These are phyloP conservation scores for Coilia nasus DNA, from an alignment of 2,797 vertebrate genomes.

Conservation along the genomic window DNA sequence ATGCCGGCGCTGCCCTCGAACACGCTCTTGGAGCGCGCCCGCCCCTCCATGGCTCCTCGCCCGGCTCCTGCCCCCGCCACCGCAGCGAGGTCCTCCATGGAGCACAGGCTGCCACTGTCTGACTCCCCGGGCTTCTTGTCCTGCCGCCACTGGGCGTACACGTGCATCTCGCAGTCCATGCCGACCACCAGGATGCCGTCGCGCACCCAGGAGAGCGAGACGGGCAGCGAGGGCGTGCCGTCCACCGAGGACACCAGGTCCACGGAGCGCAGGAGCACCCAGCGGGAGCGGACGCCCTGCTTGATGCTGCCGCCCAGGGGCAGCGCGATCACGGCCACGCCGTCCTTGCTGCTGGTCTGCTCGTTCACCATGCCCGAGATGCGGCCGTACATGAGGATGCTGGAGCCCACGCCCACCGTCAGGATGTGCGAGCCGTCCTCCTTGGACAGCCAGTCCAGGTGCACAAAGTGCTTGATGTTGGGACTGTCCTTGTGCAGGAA, in stretches of 20 bases:
- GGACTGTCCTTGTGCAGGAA: conserved; percentile 90
- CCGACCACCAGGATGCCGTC: conserved; percentile 97
- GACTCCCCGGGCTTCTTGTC: conserved; percentile 81
- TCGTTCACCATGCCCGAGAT: conserved; percentile 95
- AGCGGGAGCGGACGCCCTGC: conserved; percentile 94
- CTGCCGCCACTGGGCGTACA: conserved; percentile 97
- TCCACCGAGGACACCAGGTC: conserved; percentile 94
- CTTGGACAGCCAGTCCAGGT: conserved; percentile 98
- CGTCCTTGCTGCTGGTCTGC: conserved; percentile 91
- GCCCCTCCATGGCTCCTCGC: conserved; percentile 68
- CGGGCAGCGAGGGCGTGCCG: conserved; percentile 93
- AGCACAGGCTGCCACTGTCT: conserved; percentile 72
- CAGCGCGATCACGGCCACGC: conserved; percentile 92
- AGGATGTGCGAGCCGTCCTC: conserved; percentile 98
- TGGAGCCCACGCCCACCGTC: conserved; percentile 94
- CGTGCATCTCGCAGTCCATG: conserved; percentile 99
- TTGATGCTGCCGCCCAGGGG: conserved; percentile 98
- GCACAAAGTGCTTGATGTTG: conserved; percentile 96
- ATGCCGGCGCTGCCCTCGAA: conserved; percentile 82
- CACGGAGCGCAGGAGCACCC: conserved; percentile 92
- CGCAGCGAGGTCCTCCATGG: conserved; percentile 73
- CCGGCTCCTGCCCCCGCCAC: conserved; percentile 52
- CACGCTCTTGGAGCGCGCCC: conserved; percentile 82
- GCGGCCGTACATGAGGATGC: conserved; percentile 97
- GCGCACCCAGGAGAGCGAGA: conserved; percentile 96